These are phyloP conservation scores for Cotesia vestalis DNA, from an alignment of 1,140 invertebrate species.

Conservation along the genomic window DNA sequence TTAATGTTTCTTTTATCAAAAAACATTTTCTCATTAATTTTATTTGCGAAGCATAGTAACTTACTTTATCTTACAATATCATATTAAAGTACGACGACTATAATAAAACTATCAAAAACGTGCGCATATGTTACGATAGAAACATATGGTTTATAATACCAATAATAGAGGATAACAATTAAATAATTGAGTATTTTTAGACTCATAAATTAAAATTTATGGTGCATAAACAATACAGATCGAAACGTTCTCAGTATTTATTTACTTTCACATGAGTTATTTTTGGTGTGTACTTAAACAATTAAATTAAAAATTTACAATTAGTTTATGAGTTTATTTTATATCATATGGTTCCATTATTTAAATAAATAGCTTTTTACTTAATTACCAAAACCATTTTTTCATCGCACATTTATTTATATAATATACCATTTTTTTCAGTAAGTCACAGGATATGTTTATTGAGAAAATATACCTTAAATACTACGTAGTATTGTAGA, in stretches of 20 bases:
- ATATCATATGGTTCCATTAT: background rate
- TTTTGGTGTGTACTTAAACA: background rate
- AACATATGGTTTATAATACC: no score
- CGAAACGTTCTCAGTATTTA: constrained; percentile 4
- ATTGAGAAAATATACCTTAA: constrained; percentile 61
- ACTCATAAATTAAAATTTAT: no score
- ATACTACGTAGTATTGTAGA: constrained; percentile 15
- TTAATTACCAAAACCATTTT: constrained; percentile 9
- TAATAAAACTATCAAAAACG: no score
- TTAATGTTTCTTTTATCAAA: background rate
- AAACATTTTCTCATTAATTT: background rate
- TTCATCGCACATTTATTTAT: constrained; percentile 33
- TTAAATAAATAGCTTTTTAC: constrained; percentile 16
- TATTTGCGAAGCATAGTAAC: constrained; percentile 7
- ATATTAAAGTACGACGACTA: no score
- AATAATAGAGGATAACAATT: no score
- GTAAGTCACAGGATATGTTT: constrained; percentile 57
- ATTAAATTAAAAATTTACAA: constrained; percentile 24
- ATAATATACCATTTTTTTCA: constrained; percentile 28
- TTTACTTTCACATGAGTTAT: constrained; percentile 30
- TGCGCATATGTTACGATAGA: no score
- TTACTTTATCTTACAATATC: background rate
- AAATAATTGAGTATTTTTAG: no score
- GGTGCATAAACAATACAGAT: no score
- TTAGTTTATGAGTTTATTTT: constrained; percentile 19